A percentile compares a stretch with the other conserved stretches of the same genome.
Evolutionary conservation across 2,113 vertebrate genomes (phyloP).

Genomic region (Salvelinus sp.): DNA sequence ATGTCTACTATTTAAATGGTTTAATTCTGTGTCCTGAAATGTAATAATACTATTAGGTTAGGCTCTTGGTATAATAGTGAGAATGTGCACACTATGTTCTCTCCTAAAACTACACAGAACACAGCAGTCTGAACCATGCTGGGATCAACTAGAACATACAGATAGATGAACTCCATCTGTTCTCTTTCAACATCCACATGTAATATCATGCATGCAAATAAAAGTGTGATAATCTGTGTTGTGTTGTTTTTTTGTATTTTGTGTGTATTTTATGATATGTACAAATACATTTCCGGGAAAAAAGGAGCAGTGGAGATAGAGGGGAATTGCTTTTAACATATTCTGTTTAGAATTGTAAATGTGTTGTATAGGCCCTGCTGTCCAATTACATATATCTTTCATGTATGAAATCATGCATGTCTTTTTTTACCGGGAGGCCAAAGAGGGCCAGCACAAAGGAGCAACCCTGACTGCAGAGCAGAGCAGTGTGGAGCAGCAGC

Average conservation of each 20-base stretch:
- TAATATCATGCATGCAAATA: conserved; percentile 56
- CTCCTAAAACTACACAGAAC: background rate
- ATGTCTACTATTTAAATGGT: conserved; percentile 1
- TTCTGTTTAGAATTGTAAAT: conserved; percentile 81
- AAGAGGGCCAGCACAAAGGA: conserved; percentile 73
- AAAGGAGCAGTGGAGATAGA: conserved; percentile 27
- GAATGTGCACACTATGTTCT: conserved; percentile 14
- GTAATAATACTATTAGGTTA: background rate
- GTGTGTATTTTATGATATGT: conserved; percentile 53
- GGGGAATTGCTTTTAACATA: conserved; percentile 58
- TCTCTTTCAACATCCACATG: conserved; percentile 42
- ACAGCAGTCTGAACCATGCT: conserved; percentile 8
- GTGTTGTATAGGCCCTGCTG: conserved; percentile 68
- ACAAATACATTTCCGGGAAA: conserved; percentile 64
- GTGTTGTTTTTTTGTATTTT: conserved; percentile 57
- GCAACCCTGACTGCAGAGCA: conserved; percentile 68
- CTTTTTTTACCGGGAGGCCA: conserved; percentile 47
- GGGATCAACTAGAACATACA: conserved; percentile 19
- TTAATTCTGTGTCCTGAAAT: background rate
- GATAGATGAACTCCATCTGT: conserved; percentile 3
- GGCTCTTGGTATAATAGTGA: background rate
- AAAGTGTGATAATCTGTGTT: conserved; percentile 62
- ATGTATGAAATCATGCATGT: conserved; percentile 81
- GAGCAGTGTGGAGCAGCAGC: conserved; percentile 72
- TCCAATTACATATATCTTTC: conserved; percentile 83